Evolutionary conservation across 2,888 invertebrate species (phyloP), one percentile per base, ranked within the genome.

Genomic region (Leptarthrus brevirostris): DNA sequence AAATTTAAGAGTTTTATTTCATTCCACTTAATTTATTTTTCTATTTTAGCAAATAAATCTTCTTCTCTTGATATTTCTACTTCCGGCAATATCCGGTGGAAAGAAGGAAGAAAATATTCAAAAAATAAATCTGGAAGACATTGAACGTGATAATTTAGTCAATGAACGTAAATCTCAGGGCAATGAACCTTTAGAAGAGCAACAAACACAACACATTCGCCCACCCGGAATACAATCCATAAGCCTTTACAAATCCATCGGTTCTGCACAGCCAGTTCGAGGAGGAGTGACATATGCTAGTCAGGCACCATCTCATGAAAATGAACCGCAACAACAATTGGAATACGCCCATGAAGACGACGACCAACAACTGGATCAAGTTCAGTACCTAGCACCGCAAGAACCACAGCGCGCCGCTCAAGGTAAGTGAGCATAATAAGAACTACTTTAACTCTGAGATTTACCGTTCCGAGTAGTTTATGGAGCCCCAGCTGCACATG

Each of bases 91-190:
- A 5, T 16, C 3, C n/a, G 16, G 16, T 8, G n/a, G n/a, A n/a
- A 47, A 18, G 22, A 20, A 36, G 1, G 18, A 34, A 52, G 20
- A 40, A 30, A 12, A 56, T 8, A 18, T 16, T 1, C 77, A 76
- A 81, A 91, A 91, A 83, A 87, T 92, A 74, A 89, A 91, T 78
- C 85, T 93, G 58, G 91, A 92, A 81, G 93, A 93, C 82, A 91
- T 93, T 77, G 92, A 93, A 81, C 87, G 89, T 36, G 92, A 92
- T 79, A 91, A 90, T 79, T 82, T 90, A 70, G 87, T 88, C 69
- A 88, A 87, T 78, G 90, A 91, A 82, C 86, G 86, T 77, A 75
- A 73, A 22, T 36, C 76, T 16, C 73, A 78, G 61, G 53, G 56
- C n/a, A 44, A 47, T 61, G 74, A 76, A 72, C 61, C 44, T 66